Evolutionary conservation across 2,888 invertebrate genomes (phyloP), one percentile per base, ranked within the genome.

Genomic region (Griposia aprilina): DNA sequence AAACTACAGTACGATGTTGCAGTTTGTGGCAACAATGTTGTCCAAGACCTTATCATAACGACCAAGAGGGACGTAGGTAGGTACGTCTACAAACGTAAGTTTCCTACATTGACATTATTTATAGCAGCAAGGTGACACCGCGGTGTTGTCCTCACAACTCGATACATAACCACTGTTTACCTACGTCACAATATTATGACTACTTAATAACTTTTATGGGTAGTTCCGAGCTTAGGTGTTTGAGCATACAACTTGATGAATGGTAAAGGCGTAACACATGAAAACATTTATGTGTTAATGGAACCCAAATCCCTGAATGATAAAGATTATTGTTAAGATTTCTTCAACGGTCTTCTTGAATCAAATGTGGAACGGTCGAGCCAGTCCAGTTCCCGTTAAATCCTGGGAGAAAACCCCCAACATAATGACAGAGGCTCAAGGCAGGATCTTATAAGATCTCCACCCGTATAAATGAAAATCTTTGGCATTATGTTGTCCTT

Each of bases 71-170:
- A 45, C 20, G 36, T 13, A 41, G 26, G 2, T 41, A 8, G 10
- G 55, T 74, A 55, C 48, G 45, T 65, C 59, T 50, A 50, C 20
- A 63, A 69, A 73, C 59, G 74, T 65, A 81, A 15, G 82, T 77
- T 81, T 72, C 74, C 74, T 77, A 71, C 59, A 81, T 55, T 48
- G 50, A 45, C 20, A 66, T 87, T 81, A 84, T 83, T 86, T 83
- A 86, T 83, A 85, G 77, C 50, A 45, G 80, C 77, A 86, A 86
- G 86, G 83, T 85, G 85, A 85, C 85, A 85, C 86, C 83, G 70
- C 78, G n/a, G 65, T 81, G 74, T 74, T 77, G 74, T 65, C 82
- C 85, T 85, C 60, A 81, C 55, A 71, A 74, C 59, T 68, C 81
- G 15, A 52, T 60, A 76, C 60, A 77, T 66, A 81, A 72, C 52